Evolutionary conservation across 2,888 invertebrate genomes (phyloP).

Genomic region (Lasioglossum zephyrum): DNA sequence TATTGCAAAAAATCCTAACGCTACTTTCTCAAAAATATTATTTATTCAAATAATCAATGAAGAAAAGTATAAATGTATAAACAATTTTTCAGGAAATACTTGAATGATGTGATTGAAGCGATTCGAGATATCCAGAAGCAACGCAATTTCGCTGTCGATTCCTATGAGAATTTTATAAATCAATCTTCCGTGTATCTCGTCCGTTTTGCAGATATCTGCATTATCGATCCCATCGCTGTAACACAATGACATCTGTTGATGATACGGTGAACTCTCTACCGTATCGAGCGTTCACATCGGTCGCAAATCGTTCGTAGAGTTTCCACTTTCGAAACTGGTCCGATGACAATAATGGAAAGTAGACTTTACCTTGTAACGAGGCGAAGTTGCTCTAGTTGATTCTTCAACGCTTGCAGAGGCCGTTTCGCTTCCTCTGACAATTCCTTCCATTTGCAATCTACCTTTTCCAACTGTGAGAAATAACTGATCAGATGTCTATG

Average conservation of each 20-base stretch:
- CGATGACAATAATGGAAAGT: conserved; percentile 5
- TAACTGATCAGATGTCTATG: conserved; percentile 73
- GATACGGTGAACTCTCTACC: not conserved
- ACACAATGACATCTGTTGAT: conserved; percentile 52
- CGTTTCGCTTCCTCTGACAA: conserved; percentile 46
- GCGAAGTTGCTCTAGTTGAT: conserved; percentile 76
- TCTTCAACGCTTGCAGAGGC: conserved; percentile 68
- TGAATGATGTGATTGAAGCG: conserved; percentile 72
- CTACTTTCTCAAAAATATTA: not conserved
- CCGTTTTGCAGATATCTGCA: conserved; percentile 70
- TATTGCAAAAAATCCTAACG: not conserved
- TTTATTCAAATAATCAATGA: not conserved
- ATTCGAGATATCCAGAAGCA: conserved; percentile 60
- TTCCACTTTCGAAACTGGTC: conserved; percentile 20
- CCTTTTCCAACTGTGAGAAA: conserved; percentile 69
- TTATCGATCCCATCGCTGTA: conserved; percentile 73
- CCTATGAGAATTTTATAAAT: conserved; percentile 76
- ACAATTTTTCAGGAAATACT: conserved; percentile 59
- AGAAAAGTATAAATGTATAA: not conserved
- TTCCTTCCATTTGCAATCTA: conserved; percentile 71
- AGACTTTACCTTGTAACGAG: conserved; percentile 66
- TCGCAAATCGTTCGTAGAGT: not conserved
- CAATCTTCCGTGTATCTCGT: conserved; percentile 71
- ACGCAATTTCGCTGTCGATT: conserved; percentile 73
- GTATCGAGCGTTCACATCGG: not conserved